Base-by-base conservation (phyloP, 1,140 invertebrate genomes). In the Drosophila lacteicornis region DNA sequence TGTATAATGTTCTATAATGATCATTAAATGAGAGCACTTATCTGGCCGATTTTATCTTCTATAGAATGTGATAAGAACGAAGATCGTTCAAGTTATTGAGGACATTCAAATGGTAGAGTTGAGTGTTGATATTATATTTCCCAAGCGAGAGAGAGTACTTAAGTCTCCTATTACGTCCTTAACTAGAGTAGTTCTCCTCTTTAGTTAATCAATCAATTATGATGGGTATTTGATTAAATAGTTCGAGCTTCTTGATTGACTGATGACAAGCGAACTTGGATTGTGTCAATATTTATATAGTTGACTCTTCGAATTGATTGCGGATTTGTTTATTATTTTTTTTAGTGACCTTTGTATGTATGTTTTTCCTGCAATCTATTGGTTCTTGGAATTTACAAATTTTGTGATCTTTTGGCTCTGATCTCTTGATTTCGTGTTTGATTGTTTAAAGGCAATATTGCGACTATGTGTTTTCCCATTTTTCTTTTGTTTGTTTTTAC, bases 211-310 rank as follows among this genome's bases (percentile, higher is more conserved):
- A 70, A 53, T 70, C 61, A 68, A 43, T 70, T 67, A 38, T 38
- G 19, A 42, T 17, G 27, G 30, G 63, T 70, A 66, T 70, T 70
- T 70, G 62, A 30, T 30, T n/a, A 55, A 68, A 19, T 70, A 67
- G 49, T 70, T 70, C n/a, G 38, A 43, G 40, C 63, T 55, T 22
- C 40, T 68, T 67, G 67, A 68, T 69, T 69, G 66, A 66, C 55
- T 30, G 47, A n/a, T 67, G 66, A 45, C 66, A 65, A 67, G 19
- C 45, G 47, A 53, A 67, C 61, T 69, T 53, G 67, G 27, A 30
- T 30, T 27, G 43, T 38, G 30, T 47, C 42, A 70, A 70, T 68
- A 65, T 70, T 62, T 61, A 43, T 43, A 51, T 65, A 45, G 25
- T 22, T 62, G 59, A 53, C 58, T 50, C 12, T 51, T 27, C 30